phyloP scores from a whole-genome alignment of 2,888 invertebrate species.

The Branchellion lobata region DNA sequence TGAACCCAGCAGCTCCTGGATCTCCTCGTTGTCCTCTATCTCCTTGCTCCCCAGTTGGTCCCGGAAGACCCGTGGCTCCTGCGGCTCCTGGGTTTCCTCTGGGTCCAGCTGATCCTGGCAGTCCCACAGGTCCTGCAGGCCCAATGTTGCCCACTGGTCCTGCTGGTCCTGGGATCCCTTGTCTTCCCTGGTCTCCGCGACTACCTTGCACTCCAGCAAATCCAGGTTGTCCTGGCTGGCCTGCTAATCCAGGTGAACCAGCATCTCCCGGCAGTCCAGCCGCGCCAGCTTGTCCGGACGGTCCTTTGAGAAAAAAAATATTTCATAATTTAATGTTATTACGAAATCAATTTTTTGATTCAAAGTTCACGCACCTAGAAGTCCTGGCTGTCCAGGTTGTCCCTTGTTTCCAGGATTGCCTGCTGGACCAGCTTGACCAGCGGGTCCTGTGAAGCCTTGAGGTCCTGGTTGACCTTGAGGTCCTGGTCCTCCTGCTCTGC shows the following conservation, averaged over 20 bases:
- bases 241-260: conserved; percentile 40
- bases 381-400: not conserved
- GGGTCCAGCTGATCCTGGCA: conserved; percentile 23
- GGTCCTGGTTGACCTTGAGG: conserved; percentile 21
- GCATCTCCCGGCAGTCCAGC: conserved; percentile 43
- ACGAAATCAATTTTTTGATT: no score
- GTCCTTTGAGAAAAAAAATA: not conserved
- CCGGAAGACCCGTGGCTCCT: conserved; percentile 47
- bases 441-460: conserved; percentile 15
- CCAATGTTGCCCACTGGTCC: conserved; percentile 43
- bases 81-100: conserved; percentile 36
- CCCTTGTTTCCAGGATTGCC: conserved; percentile 15
- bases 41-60: conserved; percentile 47
- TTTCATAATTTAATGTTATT: no score
- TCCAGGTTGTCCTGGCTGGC: conserved; percentile 48
- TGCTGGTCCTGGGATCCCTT: conserved; percentile 41
- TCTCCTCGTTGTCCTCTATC: conserved; percentile 40
- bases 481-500: conserved; percentile 40
- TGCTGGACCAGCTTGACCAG: not conserved
- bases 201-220: conserved; percentile 23
- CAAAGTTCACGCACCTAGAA: not conserved
- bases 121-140: conserved; percentile 34
- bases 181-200: not conserved
- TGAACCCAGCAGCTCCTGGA: conserved; percentile 49
- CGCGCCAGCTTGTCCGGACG: conserved; percentile 38